Base-by-base conservation (phyloP, 2,797 vertebrate species). In the Anguilla marmorata region DNA sequence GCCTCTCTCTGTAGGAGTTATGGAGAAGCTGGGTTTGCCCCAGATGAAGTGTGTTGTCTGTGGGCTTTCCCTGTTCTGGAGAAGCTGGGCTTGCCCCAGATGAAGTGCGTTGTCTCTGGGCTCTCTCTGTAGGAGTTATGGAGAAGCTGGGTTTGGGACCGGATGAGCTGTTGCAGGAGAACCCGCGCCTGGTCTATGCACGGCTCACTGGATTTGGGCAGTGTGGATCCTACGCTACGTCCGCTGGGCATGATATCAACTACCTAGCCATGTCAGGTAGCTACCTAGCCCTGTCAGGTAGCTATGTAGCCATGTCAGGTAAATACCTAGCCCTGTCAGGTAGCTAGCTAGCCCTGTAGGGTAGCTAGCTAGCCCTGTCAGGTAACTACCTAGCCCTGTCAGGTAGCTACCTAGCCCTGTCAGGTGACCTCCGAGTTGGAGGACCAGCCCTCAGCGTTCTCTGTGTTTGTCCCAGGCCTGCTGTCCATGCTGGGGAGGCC, bases 181-280 rank as follows among this genome's bases (percentile, higher is more conserved):
- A 99, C 85, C 97, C 98, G 16, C 93, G 90, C 21, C 97, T 99
- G 85, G 96, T 99, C 93, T 99, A 98, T n/a, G 98, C 98, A 89
- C 96, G 98, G 19, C 92, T 99, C 90, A 99, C 96, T 1, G 99
- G 99, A 11, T 99, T 97, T 72, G 99, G 99, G 56, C 98, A 99
- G 88, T 95, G 91, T 2, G 99, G 98, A 88, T 93, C 90, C 63
- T 96, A 95, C 0, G 95, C 96, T 50, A 88, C 37, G 0, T 91
- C 93, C 41, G 98, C 98, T 0, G 99, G 98, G 33, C 99, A 99
- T 86, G 99, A 99, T 91, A 99, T 99, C 93, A 99, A 99, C 95
- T 99, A 95, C 91, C 88, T 98, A 84, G 96, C 98, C 92, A 91
- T 99, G 90, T 99, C 98, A 93, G 98, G 98, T 99, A 94, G 90